phyloP scores from a whole-genome alignment of 2,888 invertebrate genomes.

The Cheilosia vulpina region DNA sequence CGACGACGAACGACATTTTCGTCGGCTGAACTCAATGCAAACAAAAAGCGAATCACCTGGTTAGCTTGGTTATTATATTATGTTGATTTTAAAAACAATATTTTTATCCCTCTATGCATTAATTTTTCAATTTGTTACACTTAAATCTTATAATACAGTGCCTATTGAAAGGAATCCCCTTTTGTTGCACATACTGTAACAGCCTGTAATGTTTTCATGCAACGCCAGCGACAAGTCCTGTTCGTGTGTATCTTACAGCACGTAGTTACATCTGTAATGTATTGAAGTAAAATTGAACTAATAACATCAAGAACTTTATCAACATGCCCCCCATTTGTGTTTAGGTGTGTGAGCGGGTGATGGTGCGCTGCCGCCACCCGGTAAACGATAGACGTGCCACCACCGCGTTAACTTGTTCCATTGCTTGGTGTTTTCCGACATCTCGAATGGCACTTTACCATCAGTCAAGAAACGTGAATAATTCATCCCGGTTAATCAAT shows the following conservation, averaged over 20 bases:
- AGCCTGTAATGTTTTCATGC: not conserved
- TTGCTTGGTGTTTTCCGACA: constrained; percentile 22
- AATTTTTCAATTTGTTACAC: too few relatives aligned
- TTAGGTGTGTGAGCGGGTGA: not conserved
- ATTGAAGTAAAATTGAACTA: constrained; percentile 13
- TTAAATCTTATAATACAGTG: too few relatives aligned
- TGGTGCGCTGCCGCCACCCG: not conserved
- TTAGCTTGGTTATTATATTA: too few relatives aligned
- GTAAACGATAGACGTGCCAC: not conserved
- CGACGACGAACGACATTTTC: too few relatives aligned
- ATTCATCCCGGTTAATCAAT: constrained; percentile 34
- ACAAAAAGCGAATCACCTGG: too few relatives aligned
- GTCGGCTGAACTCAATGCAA: too few relatives aligned
- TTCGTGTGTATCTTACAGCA: not conserved
- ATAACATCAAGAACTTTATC: constrained; percentile 10
- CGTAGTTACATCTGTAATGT: not conserved
- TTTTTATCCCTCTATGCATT: too few relatives aligned
- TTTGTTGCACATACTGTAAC: too few relatives aligned
- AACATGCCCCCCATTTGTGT: not conserved
- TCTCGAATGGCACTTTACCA: constrained; percentile 14
- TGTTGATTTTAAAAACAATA: too few relatives aligned
- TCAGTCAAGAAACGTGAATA: constrained; percentile 28
- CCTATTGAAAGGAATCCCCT: too few relatives aligned
- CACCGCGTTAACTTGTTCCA: constrained; percentile 7
- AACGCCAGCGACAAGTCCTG: not conserved